Evolutionary conservation across 2,888 invertebrate genomes (phyloP).

Genomic region (Oeneis ivallda): DNA sequence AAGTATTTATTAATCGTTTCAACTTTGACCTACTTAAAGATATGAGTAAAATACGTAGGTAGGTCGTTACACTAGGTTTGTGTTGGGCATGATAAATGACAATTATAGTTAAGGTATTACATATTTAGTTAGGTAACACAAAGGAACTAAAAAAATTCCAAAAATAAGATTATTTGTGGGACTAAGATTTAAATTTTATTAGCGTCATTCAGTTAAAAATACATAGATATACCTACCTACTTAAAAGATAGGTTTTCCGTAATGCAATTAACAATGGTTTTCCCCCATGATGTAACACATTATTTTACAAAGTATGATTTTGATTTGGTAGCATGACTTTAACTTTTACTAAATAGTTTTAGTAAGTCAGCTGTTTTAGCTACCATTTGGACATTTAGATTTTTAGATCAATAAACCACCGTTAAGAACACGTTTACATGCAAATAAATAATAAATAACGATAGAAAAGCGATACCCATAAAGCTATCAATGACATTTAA

Average conservation of each 20-base stretch:
- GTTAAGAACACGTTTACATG: slow-evolving; percentile 8
- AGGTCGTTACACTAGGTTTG: background rate
- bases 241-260: background rate
- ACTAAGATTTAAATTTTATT: too few relatives aligned
- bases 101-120: too few relatives aligned
- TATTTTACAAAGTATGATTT: too few relatives aligned
- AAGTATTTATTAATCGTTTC: background rate
- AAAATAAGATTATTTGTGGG: too few relatives aligned
- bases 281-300: too few relatives aligned
- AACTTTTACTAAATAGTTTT: background rate
- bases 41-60: background rate
- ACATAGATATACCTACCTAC: too few relatives aligned
- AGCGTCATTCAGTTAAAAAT: too few relatives aligned
- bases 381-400: background rate
- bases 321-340: too few relatives aligned
- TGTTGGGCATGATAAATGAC: background rate
- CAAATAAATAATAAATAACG: slow-evolving; percentile 12
- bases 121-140: too few relatives aligned
- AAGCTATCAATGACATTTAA: slow-evolving; percentile 47
- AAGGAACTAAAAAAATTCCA: too few relatives aligned
- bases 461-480: slow-evolving; percentile 34
- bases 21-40: slow-evolving; percentile 5
- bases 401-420: slow-evolving; percentile 5
- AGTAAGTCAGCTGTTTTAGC: background rate
- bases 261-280: background rate